These are phyloP conservation scores for Okapia johnstoni DNA, from an alignment of 2,113 vertebrate species.

Conservation along the genomic window DNA sequence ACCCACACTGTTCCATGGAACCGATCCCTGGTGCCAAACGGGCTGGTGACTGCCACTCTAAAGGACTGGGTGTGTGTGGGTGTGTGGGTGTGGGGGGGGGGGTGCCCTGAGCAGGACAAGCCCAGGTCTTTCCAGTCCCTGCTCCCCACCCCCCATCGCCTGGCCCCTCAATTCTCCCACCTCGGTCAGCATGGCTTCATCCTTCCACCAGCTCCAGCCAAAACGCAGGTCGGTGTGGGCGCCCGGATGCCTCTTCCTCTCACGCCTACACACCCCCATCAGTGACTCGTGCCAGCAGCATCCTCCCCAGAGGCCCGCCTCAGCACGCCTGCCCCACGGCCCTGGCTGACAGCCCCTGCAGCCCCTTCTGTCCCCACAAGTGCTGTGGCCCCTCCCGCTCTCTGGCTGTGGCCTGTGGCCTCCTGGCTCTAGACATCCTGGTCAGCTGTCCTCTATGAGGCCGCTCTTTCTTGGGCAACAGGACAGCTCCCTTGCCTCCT, in stretches of 20 bases:
- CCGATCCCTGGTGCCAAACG: neutral
- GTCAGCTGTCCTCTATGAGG: neutral
- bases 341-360: neutral
- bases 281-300: neutral
- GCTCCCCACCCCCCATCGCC: fast-evolving
- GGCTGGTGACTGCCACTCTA: neutral
- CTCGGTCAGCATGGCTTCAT: neutral
- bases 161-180: neutral
- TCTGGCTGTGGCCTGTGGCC: neutral
- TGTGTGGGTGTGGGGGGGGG: neutral
- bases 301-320: neutral
- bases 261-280: fast-evolving
- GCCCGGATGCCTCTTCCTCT: neutral
- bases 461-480: neutral
- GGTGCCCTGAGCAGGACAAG: neutral
- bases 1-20: neutral
- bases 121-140: neutral
- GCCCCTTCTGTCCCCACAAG: no score
- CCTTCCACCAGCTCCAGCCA: neutral
- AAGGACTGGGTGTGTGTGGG: neutral
- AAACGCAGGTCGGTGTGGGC: no score
- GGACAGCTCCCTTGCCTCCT: neutral
- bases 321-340: neutral
- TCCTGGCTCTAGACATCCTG: neutral
- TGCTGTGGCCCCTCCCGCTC: fast-evolving